Percentiles rank a stretch among this genome's conserved stretches.
phyloP scores from a whole-genome alignment of 2,113 vertebrate species.

The Plecturocebus donacophilus region DNA sequence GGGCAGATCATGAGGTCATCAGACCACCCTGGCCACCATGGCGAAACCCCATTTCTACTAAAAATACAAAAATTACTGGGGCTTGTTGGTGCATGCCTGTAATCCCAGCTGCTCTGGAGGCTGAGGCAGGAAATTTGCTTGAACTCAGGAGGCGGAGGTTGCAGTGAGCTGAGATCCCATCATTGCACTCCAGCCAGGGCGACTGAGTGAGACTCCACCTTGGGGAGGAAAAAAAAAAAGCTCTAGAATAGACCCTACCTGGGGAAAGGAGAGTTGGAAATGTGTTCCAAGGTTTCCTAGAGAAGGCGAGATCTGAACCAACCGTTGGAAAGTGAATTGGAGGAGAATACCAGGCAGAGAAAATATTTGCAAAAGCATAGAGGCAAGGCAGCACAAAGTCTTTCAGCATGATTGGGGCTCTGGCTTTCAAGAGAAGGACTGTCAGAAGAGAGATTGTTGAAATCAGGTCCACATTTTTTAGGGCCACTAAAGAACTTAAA shows the following conservation, averaged over 20 bases:
- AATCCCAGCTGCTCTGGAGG: not conserved
- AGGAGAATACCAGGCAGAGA: not conserved
- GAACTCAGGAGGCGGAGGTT: not conserved
- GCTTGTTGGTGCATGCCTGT: not conserved
- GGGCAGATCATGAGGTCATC: not conserved
- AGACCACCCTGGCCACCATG: not conserved
- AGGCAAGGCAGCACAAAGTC: not conserved
- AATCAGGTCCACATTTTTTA: not conserved
- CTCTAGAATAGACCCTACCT: not conserved
- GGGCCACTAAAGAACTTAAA: not conserved
- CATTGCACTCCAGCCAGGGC: not conserved
- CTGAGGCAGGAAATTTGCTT: not conserved
- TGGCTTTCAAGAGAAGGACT: not conserved
- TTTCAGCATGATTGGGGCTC: not conserved
- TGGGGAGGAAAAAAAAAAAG: not conserved
- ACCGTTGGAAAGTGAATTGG: not conserved
- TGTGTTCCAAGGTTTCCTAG: not conserved
- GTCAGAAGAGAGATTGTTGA: not conserved
- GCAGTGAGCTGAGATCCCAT: not conserved
- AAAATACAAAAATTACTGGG: not conserved
- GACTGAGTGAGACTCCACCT: not conserved
- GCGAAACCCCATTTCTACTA: not conserved
- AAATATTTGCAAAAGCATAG: not conserved
- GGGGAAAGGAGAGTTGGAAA: not conserved
- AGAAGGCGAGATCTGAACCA: not conserved